phyloP scores from a whole-genome alignment of 2,797 vertebrate species.

The Urosaurus nigricauda region DNA sequence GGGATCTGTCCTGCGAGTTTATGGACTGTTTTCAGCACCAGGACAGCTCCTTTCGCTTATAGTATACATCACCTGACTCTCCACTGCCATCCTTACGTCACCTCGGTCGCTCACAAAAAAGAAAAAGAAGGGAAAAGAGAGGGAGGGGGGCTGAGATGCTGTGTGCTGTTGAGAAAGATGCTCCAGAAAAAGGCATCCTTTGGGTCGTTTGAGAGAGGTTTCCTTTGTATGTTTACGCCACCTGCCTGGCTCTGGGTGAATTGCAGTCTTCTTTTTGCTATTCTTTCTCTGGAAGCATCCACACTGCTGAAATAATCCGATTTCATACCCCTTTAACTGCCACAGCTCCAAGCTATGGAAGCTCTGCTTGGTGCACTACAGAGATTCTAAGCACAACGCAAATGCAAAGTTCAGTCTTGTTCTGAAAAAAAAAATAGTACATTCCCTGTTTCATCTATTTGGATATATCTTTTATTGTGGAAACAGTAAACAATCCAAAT shows the following conservation, averaged over 20 bases:
- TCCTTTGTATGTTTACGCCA: constrained; percentile 72
- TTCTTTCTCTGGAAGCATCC: no score
- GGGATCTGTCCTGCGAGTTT: constrained; percentile 59
- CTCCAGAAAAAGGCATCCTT: constrained; percentile 48
- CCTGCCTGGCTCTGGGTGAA: constrained; percentile 71
- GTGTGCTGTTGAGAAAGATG: constrained; percentile 66
- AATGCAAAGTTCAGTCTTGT: neutral
- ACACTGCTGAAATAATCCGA: no score
- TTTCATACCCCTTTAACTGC: no score
- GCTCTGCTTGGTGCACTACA: neutral
- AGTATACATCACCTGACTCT: constrained; percentile 71
- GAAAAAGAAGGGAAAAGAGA: constrained; percentile 12
- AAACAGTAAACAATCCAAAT: neutral
- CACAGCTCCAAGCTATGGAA: no score
- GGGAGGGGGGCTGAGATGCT: constrained; percentile 23
- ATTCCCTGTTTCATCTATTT: neutral
- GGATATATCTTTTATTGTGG: neutral
- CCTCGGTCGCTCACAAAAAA: constrained; percentile 52
- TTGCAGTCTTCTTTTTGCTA: constrained; percentile 50
- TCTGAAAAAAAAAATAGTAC: neutral
- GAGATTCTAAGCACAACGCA: neutral
- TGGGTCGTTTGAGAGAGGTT: constrained; percentile 18
- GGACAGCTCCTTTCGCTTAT: constrained; percentile 90
- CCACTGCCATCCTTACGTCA: constrained; percentile 77
- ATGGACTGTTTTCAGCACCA: constrained; percentile 85